Evolutionary conservation across 2,113 vertebrate genomes (phyloP), one percentile per base, ranked within the genome.

Genomic region (Psittacara wagleri): DNA sequence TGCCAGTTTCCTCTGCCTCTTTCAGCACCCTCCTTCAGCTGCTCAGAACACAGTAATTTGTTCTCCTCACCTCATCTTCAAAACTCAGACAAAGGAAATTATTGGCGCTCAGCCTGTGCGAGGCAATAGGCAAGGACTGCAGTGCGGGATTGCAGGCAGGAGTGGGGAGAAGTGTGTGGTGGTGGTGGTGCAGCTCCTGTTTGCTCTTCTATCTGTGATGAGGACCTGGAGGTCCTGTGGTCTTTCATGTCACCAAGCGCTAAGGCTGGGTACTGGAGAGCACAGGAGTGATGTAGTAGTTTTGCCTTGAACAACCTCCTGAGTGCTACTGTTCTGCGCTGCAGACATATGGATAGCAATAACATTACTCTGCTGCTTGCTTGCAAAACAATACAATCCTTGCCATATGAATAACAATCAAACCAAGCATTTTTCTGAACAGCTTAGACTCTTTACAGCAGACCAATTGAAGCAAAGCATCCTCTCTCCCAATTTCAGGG

Each of bases 61-160:
- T 83, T 88, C 83, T 92, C 70, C 55, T 88, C 69, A 66, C 46
- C 52, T 96, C 43, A 13, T 75, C 75, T 70, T 83, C 61, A 41
- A 83, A 86, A 61, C 61, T 77, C 52, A 73, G 72, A 91, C 64
- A 76, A 93, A 94, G 64, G 35, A 61, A 70, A 63, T 17, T 48
- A 18, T 13, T 90, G 76, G 68, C 11, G 0, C 16, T 28, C 0
- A 0, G 59, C 39, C 44, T 46, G 20, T 33, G 54, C 8, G 11
- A 92, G 46, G 62, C 51, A 83, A 35, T 7, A 39, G 49, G 19
- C 14, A 19, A 59, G 29, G n/a, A 18, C 13, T 77, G 59, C 17
- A 22, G 23, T 1, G 0, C 18, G 4, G 10, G 35, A 13, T 27
- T 15, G 49, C 4, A 14, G 49, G 49, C 49, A 25, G 43, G 13